phyloP scores from a whole-genome alignment of 2,888 invertebrate genomes.

The Entomobrya proxima region DNA sequence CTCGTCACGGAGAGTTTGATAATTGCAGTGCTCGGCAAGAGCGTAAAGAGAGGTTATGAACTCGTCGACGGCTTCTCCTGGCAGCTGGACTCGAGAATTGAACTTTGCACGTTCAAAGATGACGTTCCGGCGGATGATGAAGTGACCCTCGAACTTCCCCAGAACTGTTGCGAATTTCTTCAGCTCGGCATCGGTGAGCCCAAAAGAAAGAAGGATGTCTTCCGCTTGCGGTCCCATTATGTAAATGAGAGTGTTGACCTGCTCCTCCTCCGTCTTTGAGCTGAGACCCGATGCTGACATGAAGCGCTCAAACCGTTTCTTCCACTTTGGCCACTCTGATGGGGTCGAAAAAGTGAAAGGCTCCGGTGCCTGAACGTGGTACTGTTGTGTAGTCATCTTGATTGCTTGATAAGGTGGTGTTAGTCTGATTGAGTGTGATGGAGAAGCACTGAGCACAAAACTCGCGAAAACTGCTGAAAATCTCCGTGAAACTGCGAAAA shows the following conservation, averaged over 20 bases:
- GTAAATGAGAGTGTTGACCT: neutral
- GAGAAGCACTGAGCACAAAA: neutral
- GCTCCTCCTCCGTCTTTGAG: neutral
- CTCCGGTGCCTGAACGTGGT: too few species aligned
- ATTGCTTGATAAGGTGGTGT: too few species aligned
- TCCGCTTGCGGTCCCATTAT: slow-evolving; percentile 68
- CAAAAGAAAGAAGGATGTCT: slow-evolving; percentile 55
- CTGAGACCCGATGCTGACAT: neutral
- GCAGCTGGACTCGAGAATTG: slow-evolving; percentile 58
- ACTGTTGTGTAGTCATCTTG: too few species aligned
- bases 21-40: too few species aligned
- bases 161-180: too few species aligned
- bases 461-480: neutral
- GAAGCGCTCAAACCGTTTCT: neutral
- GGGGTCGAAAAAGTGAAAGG: too few species aligned
- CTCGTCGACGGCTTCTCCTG: slow-evolving; percentile 55
- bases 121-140: slow-evolving; percentile 55
- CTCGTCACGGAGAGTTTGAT: too few species aligned
- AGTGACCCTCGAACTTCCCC: slow-evolving; percentile 59
- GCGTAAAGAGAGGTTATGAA: slow-evolving; percentile 68
- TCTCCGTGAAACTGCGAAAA: neutral
- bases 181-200: too few species aligned
- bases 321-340: slow-evolving; percentile 10
- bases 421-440: neutral
- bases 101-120: slow-evolving; percentile 70